Evolutionary conservation across 2,888 invertebrate species (phyloP), one percentile per base, ranked within the genome.

Genomic region (Nycteola revayana): DNA sequence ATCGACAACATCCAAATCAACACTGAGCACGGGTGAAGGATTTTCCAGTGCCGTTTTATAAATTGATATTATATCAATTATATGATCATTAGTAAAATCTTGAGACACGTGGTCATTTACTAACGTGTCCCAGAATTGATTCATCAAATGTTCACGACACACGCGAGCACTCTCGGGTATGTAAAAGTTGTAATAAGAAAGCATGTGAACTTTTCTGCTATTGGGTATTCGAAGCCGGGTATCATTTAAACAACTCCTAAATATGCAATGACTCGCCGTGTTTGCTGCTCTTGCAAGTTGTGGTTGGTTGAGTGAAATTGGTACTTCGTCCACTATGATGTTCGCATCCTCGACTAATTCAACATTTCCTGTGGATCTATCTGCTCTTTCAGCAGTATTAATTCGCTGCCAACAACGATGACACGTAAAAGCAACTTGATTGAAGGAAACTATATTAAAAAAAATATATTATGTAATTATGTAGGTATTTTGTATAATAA

Each of bases 1-100:
- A 28, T 28, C 28, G 7, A 28, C 18, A 28, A 18, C 18, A 18
- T 28, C 28, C 17, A 28, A 28, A 20, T 28, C 28, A 9, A 28
- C 28, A 17, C 28, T 28, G 17, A 17, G 18, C 20, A n/a, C n/a
- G n/a, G n/a, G n/a, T n/a, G n/a, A n/a, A n/a, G n/a, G n/a, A n/a
- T 28, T 18, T 28, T 20, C 18, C 20, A 18, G 28, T 18, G 18
- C 9, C 17, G 28, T 28, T 28, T 28, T 28, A 17, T 18, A 28
- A 28, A 28, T 28, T 18, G 17, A 9, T 18, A 20, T 28, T 18
- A 28, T 28, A 18, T 28, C 28, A 17, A 28, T 28, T 17, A 28
- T 28, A 9, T 28, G 28, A 28, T 17, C 28, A 18, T 28, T 18
- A 18, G 17, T 28, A 20, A 28, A 28, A 18, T 28, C 28, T 18